These are phyloP conservation scores for Phrynosoma platyrhinos DNA, from an alignment of 2,113 vertebrate species.

Conservation along the genomic window DNA sequence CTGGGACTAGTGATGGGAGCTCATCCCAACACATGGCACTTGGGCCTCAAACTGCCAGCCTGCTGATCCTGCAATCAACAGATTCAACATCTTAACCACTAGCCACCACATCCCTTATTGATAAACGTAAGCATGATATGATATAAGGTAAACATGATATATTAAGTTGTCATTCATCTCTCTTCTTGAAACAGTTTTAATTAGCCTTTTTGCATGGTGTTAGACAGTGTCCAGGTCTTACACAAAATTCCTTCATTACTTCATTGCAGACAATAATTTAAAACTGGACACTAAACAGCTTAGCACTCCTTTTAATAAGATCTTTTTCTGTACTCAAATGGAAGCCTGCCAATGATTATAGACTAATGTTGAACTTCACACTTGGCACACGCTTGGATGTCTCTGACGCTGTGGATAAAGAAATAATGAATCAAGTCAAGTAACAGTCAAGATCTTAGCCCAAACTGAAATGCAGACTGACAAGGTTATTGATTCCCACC, in stretches of 20 bases:
- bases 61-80: no score
- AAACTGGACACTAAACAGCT: conserved; percentile 16
- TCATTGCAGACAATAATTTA: not conserved
- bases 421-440: conserved; percentile 42
- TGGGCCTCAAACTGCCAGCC: no score
- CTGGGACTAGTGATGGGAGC: no score
- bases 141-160: not conserved
- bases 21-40: no score
- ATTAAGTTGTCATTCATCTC: not conserved
- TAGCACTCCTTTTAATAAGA: conserved; percentile 22
- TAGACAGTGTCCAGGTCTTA: not conserved
- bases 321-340: conserved; percentile 34
- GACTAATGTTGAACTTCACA: not conserved
- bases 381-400: not conserved
- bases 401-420: conserved; percentile 47
- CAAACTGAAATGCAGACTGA: conserved; percentile 41
- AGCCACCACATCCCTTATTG: no score
- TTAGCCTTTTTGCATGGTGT: not conserved
- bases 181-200: not conserved
- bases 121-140: no score
- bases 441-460: conserved; percentile 41
- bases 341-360: conserved; percentile 9
- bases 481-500: conserved; percentile 13
- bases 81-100: no score
- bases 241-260: not conserved